A percentile compares a stretch with the other conserved stretches of the same genome.
These are phyloP conservation scores for Colletes gigas DNA, from an alignment of 1,140 invertebrate genomes.

Conservation along the genomic window DNA sequence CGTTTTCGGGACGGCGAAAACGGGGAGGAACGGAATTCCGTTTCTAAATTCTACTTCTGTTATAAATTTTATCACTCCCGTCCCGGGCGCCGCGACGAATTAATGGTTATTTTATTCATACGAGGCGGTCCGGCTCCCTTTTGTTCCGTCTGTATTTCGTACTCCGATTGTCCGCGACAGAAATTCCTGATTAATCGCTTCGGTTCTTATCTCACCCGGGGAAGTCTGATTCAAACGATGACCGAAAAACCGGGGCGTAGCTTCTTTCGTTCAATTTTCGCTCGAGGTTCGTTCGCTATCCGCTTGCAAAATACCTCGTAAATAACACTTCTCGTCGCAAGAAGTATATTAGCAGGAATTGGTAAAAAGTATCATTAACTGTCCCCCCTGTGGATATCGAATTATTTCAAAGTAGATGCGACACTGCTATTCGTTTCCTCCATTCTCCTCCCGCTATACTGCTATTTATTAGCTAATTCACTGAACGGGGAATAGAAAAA, in stretches of 20 bases:
- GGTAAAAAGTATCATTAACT: slow-evolving; percentile 27
- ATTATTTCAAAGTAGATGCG: slow-evolving; percentile 5
- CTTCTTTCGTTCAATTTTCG: slow-evolving; percentile 57
- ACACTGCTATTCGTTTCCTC: not conserved
- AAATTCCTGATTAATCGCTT: slow-evolving; percentile 61
- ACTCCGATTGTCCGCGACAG: slow-evolving; percentile 63
- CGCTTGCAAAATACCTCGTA: slow-evolving; percentile 10
- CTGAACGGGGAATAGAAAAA: no score
- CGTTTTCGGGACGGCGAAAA: not conserved
- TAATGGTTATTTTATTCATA: slow-evolving; percentile 68
- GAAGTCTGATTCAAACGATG: slow-evolving; percentile 46
- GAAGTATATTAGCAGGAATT: slow-evolving; percentile 18
- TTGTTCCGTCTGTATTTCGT: slow-evolving; percentile 54
- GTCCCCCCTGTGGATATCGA: not conserved
- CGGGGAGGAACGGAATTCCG: not conserved
- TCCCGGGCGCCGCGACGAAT: slow-evolving; percentile 32
- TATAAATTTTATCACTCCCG: slow-evolving; percentile 43
- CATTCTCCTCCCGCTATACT: not conserved
- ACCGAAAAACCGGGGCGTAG: slow-evolving; percentile 40
- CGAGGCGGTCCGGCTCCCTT: slow-evolving; percentile 40
- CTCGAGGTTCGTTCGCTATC: slow-evolving; percentile 30
- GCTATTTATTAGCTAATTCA: not conserved
- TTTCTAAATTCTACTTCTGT: slow-evolving; percentile 14
- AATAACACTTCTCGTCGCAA: slow-evolving; percentile 25
- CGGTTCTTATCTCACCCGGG: slow-evolving; percentile 30